Conservation (phyloP, 1,140 invertebrate genomes). For the Hyles euphorbiae region DNA sequence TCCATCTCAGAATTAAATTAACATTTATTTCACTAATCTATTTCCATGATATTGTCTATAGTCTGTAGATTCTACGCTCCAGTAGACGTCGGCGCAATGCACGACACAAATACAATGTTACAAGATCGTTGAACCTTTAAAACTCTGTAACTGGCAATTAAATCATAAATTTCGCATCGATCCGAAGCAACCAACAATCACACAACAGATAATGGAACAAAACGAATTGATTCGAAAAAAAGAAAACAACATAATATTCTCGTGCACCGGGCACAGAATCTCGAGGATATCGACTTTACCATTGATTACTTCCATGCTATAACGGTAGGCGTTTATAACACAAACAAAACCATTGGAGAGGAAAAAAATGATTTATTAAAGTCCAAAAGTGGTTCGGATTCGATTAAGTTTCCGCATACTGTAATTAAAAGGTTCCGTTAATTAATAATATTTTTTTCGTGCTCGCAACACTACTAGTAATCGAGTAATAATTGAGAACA, state of each 20-base stretch:
- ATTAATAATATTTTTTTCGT: not conserved
- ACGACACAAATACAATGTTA: conserved; percentile 15
- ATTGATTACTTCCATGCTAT: conserved; percentile 11
- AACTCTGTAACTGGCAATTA: conserved; percentile 60
- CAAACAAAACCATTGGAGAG: conserved; percentile 36
- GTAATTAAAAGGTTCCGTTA: conserved; percentile 34
- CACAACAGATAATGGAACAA: conserved; percentile 64
- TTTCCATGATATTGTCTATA: too few relatives aligned
- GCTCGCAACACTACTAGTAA: conserved; percentile 2
- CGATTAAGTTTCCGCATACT: conserved; percentile 33
- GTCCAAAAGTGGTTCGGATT: conserved; percentile 33
- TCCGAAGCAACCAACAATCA: conserved; percentile 66
- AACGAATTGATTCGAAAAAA: conserved; percentile 53
- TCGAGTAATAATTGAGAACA: not conserved
- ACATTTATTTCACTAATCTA: too few relatives aligned
- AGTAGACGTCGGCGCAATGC: too few relatives aligned
- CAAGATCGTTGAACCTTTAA: conserved; percentile 42
- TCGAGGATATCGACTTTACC: too few relatives aligned
- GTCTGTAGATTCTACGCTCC: too few relatives aligned
- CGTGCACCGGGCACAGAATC: too few relatives aligned
- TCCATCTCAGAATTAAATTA: too few relatives aligned
- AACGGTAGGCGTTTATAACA: conserved; percentile 41
- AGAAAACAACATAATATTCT: conserved; percentile 8
- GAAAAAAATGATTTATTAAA: conserved; percentile 41
- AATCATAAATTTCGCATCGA: conserved; percentile 67